Evolutionary conservation across 2,113 vertebrate species (phyloP), one percentile per base, ranked within the genome.

Genomic region (Ascaphus truei): DNA sequence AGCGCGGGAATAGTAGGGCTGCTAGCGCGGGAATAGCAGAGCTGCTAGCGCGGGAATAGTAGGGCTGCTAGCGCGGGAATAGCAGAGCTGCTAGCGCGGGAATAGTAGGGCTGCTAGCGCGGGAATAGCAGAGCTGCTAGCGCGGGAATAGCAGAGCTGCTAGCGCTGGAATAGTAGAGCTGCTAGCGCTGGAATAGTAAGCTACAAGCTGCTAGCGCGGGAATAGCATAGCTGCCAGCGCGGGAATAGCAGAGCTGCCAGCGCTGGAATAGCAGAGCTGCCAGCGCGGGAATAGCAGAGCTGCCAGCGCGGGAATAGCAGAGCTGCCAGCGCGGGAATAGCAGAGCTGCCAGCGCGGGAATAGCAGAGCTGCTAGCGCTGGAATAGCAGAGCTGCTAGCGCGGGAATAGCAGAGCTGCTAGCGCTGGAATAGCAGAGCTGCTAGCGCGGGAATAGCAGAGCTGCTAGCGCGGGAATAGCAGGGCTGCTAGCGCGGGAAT

Each of bases 361-460:
- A n/a, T n/a, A 69, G 66, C 66, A 69, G 66, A 37, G 23, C 66
- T 60, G 66, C 51, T 60, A 60, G 56, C 60, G 56, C 45, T 27
- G 66, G 66, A 45, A n/a, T n/a, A 69, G 66, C 66, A 69, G 66
- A 37, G 23, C 66, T 60, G 66, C 51, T 60, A 60, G 56, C 60
- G 56, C 45, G 27, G 66, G 66, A 45, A n/a, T n/a, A 69, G 66
- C 66, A 69, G 66, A 37, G 23, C 66, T 60, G 66, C 51, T 60
- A 60, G 56, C 60, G 56, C 45, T 27, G 66, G 66, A 45, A n/a
- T n/a, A 69, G 66, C 66, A 69, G 66, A 37, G 23, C 66, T 60
- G 66, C 51, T 60, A 60, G 56, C 60, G 56, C 45, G 27, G 66
- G 66, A 45, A n/a, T n/a, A 69, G 66, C 66, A 69, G 66, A 37